A percentile compares a stretch with the other conserved stretches of the same genome.
These are phyloP conservation scores for Tenthredo distinguenda DNA, from an alignment of 2,888 invertebrate genomes.

Conservation along the genomic window DNA sequence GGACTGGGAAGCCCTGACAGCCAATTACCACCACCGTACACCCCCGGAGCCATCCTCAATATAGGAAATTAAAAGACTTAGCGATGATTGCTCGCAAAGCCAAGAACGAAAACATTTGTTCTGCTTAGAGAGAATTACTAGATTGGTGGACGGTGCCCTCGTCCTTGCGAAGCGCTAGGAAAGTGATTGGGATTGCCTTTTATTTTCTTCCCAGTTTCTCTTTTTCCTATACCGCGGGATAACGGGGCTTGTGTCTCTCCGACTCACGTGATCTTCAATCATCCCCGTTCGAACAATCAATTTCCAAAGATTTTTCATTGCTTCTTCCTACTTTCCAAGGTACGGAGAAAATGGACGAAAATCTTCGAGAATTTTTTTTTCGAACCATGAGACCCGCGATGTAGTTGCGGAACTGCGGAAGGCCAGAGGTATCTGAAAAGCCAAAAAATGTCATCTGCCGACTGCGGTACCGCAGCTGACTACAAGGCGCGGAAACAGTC, in stretches of 20 bases:
- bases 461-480: neutral
- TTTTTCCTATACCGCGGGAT: conserved; percentile 59
- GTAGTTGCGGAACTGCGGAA: neutral
- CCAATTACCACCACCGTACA: conserved; percentile 77
- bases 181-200: conserved; percentile 75
- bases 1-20: conserved; percentile 77
- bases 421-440: neutral
- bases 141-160: conserved; percentile 64
- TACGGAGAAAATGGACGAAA: neutral
- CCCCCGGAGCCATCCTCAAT: conserved; percentile 73
- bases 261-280: conserved; percentile 38
- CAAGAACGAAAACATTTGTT: conserved; percentile 70
- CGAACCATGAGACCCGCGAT: neutral
- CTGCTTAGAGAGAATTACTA: conserved; percentile 74
- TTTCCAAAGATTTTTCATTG: neutral
- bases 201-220: conserved; percentile 59
- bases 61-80: conserved; percentile 78
- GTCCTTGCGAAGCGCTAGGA: conserved; percentile 65
- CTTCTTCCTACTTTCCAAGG: neutral
- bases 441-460: conserved; percentile 13
- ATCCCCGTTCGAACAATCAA: conserved; percentile 10
- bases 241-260: neutral
- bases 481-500: conserved; percentile 29
- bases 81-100: conserved; percentile 74
- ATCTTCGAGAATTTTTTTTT: neutral